phyloP scores from a whole-genome alignment of 1,140 invertebrate species.

The Conus ventricosus region DNA sequence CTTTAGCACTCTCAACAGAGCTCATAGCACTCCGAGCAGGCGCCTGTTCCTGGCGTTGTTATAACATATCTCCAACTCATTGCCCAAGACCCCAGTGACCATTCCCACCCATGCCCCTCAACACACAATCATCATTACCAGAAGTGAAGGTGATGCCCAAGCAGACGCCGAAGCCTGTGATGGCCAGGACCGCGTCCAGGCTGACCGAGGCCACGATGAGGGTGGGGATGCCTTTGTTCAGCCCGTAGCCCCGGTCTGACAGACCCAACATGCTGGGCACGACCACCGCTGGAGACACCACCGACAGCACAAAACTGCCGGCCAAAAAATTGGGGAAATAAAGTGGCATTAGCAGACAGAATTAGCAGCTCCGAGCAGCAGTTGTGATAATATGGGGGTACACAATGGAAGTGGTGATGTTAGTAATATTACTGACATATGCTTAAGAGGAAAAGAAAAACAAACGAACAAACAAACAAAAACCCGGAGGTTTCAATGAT shows the following conservation, averaged over 20 bases:
- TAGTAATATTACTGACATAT: no score
- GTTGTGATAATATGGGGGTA: no score
- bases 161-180: slow-evolving; percentile 86
- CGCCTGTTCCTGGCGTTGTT: no score
- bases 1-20: not conserved
- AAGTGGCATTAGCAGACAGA: no score
- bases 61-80: no score
- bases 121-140: slow-evolving; percentile 42
- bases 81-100: no score
- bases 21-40: not conserved
- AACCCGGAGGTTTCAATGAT: no score
- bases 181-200: slow-evolving; percentile 86
- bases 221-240: slow-evolving; percentile 95
- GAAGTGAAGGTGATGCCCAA: slow-evolving; percentile 65
- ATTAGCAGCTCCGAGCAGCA: no score
- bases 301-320: slow-evolving; percentile 84
- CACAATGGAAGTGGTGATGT: no score
- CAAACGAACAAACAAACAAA: no score
- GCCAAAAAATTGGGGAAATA: no score
- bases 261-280: slow-evolving; percentile 92
- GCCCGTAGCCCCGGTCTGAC: slow-evolving; percentile 88
- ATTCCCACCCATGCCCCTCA: not conserved
- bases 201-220: slow-evolving; percentile 90
- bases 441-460: no score
- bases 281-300: slow-evolving; percentile 95